Conservation (phyloP, 2,797 vertebrate genomes). For the Aldrovandia affinis region DNA sequence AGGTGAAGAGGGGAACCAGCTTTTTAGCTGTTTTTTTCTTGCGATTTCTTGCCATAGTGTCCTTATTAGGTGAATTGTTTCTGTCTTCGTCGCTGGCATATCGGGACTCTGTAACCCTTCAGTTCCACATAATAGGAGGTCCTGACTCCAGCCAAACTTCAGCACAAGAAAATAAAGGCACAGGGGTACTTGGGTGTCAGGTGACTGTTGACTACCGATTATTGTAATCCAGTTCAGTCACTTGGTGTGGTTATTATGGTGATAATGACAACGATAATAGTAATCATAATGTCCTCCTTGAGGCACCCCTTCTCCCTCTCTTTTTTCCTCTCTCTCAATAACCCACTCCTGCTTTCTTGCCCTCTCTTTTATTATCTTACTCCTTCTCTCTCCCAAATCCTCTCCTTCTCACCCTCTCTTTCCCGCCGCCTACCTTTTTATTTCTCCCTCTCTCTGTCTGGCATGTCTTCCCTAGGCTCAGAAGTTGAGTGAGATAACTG, state of each 20-base stretch:
- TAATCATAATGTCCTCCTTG: background rate
- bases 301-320: background rate
- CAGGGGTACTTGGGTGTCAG: background rate
- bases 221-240: background rate
- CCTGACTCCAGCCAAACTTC: too few species aligned
- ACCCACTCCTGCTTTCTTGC: background rate
- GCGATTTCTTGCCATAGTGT: constrained; percentile 53
- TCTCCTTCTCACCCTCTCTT: background rate
- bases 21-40: constrained; percentile 37
- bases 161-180: background rate
- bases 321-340: background rate
- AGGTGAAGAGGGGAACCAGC: constrained; percentile 51
- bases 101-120: background rate
- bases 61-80: constrained; percentile 57
- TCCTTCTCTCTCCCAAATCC: background rate
- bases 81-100: background rate
- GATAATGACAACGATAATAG: background rate
- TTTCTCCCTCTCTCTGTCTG: background rate
- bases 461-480: background rate
- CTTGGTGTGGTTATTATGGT: background rate
- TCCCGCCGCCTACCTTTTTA: background rate
- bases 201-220: too few species aligned
- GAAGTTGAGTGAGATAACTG: background rate
- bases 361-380: background rate
- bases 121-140: background rate